phyloP scores from a whole-genome alignment of 2,888 invertebrate species.

The Fissipunctia ypsillon region DNA sequence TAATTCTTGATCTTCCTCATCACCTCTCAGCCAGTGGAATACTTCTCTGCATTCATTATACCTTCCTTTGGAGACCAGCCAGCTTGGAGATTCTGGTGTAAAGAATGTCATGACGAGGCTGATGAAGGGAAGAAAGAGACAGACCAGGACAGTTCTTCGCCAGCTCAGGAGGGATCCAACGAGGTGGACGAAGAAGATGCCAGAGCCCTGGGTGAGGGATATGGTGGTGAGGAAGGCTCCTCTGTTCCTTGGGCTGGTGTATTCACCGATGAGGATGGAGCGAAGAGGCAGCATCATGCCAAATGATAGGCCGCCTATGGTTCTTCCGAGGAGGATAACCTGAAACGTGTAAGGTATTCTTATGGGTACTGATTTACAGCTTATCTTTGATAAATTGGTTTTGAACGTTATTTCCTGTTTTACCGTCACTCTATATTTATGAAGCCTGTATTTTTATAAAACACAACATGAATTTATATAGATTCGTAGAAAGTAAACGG shows the following conservation, averaged over 20 bases:
- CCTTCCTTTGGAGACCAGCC: slow-evolving; percentile 89
- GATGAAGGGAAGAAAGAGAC: slow-evolving; percentile 82
- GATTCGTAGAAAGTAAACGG: too few relatives aligned
- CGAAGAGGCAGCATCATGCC: slow-evolving; percentile 87
- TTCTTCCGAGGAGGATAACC: slow-evolving; percentile 75
- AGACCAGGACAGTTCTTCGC: slow-evolving; percentile 88
- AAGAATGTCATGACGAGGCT: slow-evolving; percentile 81
- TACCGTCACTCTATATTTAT: too few relatives aligned
- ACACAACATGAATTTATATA: too few relatives aligned
- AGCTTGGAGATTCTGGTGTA: slow-evolving; percentile 91
- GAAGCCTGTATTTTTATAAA: too few relatives aligned
- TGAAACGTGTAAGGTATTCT: slow-evolving; percentile 62
- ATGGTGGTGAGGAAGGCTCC: slow-evolving; percentile 91
- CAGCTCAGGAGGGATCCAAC: slow-evolving; percentile 90
- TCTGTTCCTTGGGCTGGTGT: slow-evolving; percentile 89
- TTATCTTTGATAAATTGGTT: too few relatives aligned
- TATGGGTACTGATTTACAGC: too few relatives aligned
- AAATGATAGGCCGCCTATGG: slow-evolving; percentile 83
- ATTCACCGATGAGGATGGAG: slow-evolving; percentile 89
- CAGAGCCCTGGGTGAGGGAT: slow-evolving; percentile 89
- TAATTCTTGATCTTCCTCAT: slow-evolving; percentile 80
- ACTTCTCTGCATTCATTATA: slow-evolving; percentile 88
- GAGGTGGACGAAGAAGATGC: slow-evolving; percentile 91
- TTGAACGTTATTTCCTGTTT: too few relatives aligned
- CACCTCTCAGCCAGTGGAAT: slow-evolving; percentile 89